Base-by-base conservation (phyloP, 1,140 invertebrate genomes). In the Saccostrea echinata region DNA sequence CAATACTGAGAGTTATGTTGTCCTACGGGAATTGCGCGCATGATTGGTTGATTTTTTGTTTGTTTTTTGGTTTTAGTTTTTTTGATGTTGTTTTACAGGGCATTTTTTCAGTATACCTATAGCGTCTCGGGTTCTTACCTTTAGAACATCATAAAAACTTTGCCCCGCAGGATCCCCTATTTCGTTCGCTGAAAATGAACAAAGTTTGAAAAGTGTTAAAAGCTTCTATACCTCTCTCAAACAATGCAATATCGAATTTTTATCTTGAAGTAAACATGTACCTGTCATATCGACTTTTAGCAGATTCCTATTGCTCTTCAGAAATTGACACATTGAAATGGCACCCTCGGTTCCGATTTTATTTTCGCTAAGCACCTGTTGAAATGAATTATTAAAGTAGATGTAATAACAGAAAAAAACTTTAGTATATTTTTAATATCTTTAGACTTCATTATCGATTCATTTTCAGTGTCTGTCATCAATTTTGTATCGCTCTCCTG, bases 261-360 rank as follows among this genome's bases (percentile, higher is more conserved):
- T 76, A 61, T 51, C 18, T 55, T 18, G 18, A 3, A 35, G 3
- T 61, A 6, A 71, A 55, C 12, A 64, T 81, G 87, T 88, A 90
- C 90, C 91, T 88, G 92, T 92, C 3, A 92, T 84, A 80, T 92
- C 92, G n/a, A 92, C 89, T 80, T 92, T 92, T 30, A 89, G 76
- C 18, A 92, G 83, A 80, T 91, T 92, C 80, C 91, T 85, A 86
- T 92, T 92, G 55, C 88, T 84, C 27, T 91, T 85, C 33, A 92
- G 57, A 71, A 92, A 90, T 24, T 91, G 90, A 84, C 90, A 90
- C 11, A 92, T 83, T 8, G 89, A 87, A 64, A 83, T 88, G 27
- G 90, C 92, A n/a, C 92, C 92, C 27, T 89, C 91, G 0, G 89
- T 92, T 86, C 91, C 89, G 61, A 92, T 88, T 53, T 91, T 90